Evolutionary conservation across 30 jellyfish, hydroid and myxozoan species (phyloP).

Genomic region (Aurelia sp.): DNA sequence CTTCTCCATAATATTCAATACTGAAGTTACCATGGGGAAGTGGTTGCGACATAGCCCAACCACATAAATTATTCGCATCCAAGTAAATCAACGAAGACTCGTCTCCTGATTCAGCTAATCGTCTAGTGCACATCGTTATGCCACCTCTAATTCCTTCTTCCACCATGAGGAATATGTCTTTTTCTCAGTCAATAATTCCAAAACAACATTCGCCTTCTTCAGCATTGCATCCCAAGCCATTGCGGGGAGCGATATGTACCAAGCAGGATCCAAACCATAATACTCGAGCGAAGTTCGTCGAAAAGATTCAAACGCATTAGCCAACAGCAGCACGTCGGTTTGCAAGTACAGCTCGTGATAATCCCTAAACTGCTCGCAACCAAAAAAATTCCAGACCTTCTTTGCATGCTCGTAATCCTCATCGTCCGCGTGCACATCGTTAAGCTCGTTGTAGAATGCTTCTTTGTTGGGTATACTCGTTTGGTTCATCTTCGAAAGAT

Average conservation of each 20-base stretch:
- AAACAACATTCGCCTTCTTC: not conserved
- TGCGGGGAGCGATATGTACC: constrained; percentile 57
- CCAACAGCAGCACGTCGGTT: constrained; percentile 43
- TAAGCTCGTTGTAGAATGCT: not conserved
- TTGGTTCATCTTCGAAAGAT: not conserved
- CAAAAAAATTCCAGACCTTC: constrained; percentile 23
- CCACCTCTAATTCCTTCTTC: constrained; percentile 6
- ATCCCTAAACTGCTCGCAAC: not conserved
- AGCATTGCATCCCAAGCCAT: constrained; percentile 26
- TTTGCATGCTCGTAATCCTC: constrained; percentile 35
- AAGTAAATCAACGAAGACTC: not conserved
- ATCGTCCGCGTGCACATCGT: not conserved
- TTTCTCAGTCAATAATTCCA: not conserved
- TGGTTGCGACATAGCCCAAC: constrained; percentile 3
- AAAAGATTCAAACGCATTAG: constrained; percentile 56
- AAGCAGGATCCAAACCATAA: constrained; percentile 59
- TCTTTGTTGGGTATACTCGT: not conserved
- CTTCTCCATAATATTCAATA: not conserved
- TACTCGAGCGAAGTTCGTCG: constrained; percentile 12
- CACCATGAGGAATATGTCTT: not conserved
- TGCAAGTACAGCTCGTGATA: constrained; percentile 39
- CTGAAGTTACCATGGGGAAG: not conserved
- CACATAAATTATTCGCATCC: not conserved
- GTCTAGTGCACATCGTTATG: not conserved
- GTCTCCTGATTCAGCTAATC: not conserved